Percentiles rank a stretch among this genome's conserved stretches.
Conservation (phyloP, 1,140 invertebrate genomes). For the Drosophila bifasciata region DNA sequence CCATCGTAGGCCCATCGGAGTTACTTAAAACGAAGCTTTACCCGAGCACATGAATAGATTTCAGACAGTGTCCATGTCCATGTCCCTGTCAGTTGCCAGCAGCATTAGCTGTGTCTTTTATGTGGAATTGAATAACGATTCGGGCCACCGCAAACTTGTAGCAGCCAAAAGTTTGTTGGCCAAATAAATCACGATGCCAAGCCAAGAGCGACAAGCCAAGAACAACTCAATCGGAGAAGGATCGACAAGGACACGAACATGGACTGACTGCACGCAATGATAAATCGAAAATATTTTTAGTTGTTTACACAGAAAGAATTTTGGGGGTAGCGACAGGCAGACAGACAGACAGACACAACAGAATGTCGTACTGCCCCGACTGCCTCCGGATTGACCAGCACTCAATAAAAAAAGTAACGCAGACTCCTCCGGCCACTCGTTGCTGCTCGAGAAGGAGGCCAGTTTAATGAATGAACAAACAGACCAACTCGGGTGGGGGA, state of each 20-base stretch:
- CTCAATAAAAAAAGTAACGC: conserved; percentile 58
- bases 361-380: conserved; percentile 32
- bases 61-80: background rate
- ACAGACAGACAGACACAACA: conserved; percentile 36
- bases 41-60: too few relatives aligned
- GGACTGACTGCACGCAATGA: conserved; percentile 70
- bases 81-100: conserved; percentile 4
- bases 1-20: background rate
- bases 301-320: conserved; percentile 72
- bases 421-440: conserved; percentile 43
- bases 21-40: background rate
- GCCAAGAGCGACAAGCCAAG: conserved; percentile 34
- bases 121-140: conserved; percentile 31
- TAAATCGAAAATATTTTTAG: conserved; percentile 79
- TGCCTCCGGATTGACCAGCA: conserved; percentile 32
- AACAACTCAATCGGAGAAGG: conserved; percentile 56
- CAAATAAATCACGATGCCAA: conserved; percentile 68
- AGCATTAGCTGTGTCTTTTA: background rate
- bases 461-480: conserved; percentile 75
- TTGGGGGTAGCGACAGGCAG: conserved; percentile 37
- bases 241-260: conserved; percentile 35
- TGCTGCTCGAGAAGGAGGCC: conserved; percentile 24
- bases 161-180: conserved; percentile 37
- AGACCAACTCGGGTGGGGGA: conserved; percentile 39
- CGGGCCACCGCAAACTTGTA: conserved; percentile 23